Evolutionary conservation across 2,888 invertebrate species (phyloP).

Genomic region (Patella depressa): DNA sequence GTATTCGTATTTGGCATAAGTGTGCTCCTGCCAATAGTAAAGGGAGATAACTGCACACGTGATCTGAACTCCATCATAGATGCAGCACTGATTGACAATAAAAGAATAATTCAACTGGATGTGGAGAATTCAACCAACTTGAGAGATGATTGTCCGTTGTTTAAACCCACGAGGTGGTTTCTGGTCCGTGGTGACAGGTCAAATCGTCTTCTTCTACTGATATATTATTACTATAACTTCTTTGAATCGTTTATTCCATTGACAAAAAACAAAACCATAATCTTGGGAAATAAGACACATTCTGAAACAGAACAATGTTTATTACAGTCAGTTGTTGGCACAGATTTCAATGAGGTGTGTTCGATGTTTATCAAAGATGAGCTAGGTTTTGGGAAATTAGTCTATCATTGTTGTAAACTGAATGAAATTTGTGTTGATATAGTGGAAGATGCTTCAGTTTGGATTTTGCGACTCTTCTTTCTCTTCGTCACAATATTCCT

Average conservation of each 20-base stretch:
- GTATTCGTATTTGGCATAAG: too few relatives aligned
- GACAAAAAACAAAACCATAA: neutral
- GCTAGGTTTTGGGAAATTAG: neutral
- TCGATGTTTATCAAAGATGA: neutral
- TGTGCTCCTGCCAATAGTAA: too few relatives aligned
- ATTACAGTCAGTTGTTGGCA: neutral
- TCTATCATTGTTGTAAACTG: conserved; percentile 17
- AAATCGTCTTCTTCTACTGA: conserved; percentile 26
- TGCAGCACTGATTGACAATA: too few relatives aligned
- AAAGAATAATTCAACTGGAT: too few relatives aligned
- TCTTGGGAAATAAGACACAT: neutral
- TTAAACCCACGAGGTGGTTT: neutral
- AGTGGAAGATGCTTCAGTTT: conserved; percentile 27
- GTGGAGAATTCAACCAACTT: too few relatives aligned
- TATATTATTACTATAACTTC: conserved; percentile 31
- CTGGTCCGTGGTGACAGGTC: neutral
- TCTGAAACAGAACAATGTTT: neutral
- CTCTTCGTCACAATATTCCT: conserved; percentile 23
- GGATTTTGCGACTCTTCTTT: conserved; percentile 28
- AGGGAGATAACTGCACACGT: too few relatives aligned
- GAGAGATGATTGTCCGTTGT: neutral
- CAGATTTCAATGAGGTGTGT: neutral
- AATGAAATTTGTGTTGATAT: conserved; percentile 22
- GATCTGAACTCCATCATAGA: too few relatives aligned
- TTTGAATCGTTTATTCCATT: conserved; percentile 21